A percentile compares a stretch with the other conserved stretches of the same genome.
These are phyloP conservation scores for Hippocampus zosterae DNA, from an alignment of 2,113 vertebrate species.

Conservation along the genomic window DNA sequence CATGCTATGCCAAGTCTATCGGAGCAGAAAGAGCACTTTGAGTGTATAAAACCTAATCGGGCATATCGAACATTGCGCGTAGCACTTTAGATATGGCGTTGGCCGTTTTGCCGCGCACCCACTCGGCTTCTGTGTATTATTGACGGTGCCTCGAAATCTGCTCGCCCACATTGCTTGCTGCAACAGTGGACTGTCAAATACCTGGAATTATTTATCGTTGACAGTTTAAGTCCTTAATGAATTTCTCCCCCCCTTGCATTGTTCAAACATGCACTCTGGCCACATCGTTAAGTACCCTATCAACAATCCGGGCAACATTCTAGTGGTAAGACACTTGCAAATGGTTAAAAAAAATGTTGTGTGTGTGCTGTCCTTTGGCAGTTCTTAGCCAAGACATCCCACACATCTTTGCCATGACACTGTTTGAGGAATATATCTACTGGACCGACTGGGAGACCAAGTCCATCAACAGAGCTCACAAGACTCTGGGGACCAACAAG, in stretches of 20 bases:
- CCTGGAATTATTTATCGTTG: neutral
- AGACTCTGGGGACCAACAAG: conserved; percentile 83
- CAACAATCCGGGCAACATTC: neutral
- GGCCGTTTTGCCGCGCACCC: conserved; percentile 3
- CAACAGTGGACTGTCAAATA: neutral
- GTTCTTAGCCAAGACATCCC: conserved; percentile 91
- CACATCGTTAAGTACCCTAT: neutral
- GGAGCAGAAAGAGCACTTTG: conserved; percentile 27
- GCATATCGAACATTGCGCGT: conserved; percentile 19
- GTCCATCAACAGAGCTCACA: conserved; percentile 92
- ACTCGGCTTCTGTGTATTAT: conserved; percentile 13
- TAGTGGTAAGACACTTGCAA: no score
- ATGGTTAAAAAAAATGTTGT: neutral
- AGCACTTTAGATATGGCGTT: conserved; percentile 28
- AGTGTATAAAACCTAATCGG: conserved; percentile 41
- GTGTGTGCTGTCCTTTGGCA: conserved; percentile 32
- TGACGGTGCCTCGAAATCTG: neutral
- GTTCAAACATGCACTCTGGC: neutral
- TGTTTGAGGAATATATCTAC: conserved; percentile 97
- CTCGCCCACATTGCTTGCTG: neutral
- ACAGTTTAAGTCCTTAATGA: neutral
- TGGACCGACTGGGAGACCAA: conserved; percentile 99
- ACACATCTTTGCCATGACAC: conserved; percentile 90
- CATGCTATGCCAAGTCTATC: conserved; percentile 15
- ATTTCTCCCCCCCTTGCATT: neutral